These are phyloP conservation scores for Acipenser ruthenus DNA, from an alignment of 2,797 vertebrate species.

Conservation along the genomic window DNA sequence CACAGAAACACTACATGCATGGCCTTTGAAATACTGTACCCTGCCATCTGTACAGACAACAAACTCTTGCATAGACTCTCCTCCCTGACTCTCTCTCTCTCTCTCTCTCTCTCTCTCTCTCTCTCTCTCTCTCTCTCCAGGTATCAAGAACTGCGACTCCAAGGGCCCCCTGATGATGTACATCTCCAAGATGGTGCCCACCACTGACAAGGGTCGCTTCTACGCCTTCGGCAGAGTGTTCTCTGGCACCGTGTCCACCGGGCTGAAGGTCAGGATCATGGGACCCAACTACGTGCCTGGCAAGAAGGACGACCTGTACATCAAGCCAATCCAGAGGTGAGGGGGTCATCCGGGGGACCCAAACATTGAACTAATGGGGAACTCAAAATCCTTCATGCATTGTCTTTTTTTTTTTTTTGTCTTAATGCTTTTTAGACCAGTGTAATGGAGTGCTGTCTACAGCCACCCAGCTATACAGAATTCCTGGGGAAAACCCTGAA, in stretches of 20 bases:
- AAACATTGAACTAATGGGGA: too few species aligned
- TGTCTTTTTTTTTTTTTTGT: too few species aligned
- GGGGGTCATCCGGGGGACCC: constrained; percentile 8
- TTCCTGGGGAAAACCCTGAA: neutral
- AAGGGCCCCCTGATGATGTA: constrained; percentile 94
- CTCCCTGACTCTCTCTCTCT: neutral
- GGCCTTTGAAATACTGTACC: neutral
- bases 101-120: neutral
- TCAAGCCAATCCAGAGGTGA: constrained; percentile 93
- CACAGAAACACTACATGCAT: too few species aligned
- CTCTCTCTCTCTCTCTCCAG: constrained; percentile 41
- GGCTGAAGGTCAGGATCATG: constrained; percentile 91
- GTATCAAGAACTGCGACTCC: constrained; percentile 90
- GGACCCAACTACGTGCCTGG: constrained; percentile 91
- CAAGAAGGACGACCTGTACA: constrained; percentile 90
- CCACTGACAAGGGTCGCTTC: constrained; percentile 87
- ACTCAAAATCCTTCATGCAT: too few species aligned
- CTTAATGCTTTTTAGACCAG: too few species aligned
- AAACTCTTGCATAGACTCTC: neutral
- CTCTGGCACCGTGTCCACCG: constrained; percentile 81
- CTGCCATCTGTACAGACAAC: neutral
- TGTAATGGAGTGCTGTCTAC: too few species aligned
- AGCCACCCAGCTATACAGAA: neutral
- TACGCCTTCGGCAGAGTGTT: constrained; percentile 93
- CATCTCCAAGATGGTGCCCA: constrained; percentile 97